A percentile compares a stretch with the other conserved stretches of the same genome.
These are phyloP conservation scores for Drosophila demipolita DNA, from an alignment of 2,888 invertebrate species.

Conservation along the genomic window DNA sequence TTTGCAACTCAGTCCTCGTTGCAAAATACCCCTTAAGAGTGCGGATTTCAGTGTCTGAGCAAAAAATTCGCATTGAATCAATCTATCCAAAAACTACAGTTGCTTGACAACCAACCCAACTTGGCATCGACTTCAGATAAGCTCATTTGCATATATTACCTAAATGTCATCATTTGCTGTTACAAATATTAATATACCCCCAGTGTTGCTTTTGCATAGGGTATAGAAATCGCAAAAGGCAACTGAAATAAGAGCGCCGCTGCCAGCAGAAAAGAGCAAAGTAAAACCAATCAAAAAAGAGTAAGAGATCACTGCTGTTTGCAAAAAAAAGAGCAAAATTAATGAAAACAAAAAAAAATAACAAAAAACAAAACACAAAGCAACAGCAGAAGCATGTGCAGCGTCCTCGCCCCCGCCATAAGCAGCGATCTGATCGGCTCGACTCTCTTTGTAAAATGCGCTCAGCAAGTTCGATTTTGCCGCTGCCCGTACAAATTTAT, in stretches of 20 bases:
- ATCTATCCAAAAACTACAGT: not conserved
- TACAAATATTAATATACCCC: conserved; percentile 7
- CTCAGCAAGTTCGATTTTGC: conserved; percentile 76
- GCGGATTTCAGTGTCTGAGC: not conserved
- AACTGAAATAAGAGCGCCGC: conserved; percentile 46
- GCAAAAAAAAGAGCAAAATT: conserved; percentile 47
- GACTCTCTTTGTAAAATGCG: conserved; percentile 68
- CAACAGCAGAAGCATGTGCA: conserved; percentile 37
- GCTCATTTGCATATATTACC: conserved; percentile 4
- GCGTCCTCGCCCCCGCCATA: conserved; percentile 55
- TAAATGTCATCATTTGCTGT: conserved; percentile 3
- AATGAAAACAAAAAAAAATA: conserved; percentile 43
- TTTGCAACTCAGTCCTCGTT: conserved; percentile 13
- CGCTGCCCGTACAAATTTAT: conserved; percentile 60
- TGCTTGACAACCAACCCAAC: not conserved
- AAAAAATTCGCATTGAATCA: not conserved
- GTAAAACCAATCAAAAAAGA: conserved; percentile 31
- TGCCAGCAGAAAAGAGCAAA: conserved; percentile 40
- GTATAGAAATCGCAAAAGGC: conserved; percentile 58
- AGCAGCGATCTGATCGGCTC: conserved; percentile 33
- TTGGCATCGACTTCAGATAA: not conserved
- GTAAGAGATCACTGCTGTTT: conserved; percentile 42
- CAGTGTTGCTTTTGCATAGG: conserved; percentile 11
- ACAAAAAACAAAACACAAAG: conserved; percentile 11
- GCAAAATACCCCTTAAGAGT: conserved; percentile 32